A percentile compares a stretch with the other conserved stretches of the same genome.
Evolutionary conservation across 2,113 vertebrate genomes (phyloP).

Genomic region (Pseudopipra pipra): DNA sequence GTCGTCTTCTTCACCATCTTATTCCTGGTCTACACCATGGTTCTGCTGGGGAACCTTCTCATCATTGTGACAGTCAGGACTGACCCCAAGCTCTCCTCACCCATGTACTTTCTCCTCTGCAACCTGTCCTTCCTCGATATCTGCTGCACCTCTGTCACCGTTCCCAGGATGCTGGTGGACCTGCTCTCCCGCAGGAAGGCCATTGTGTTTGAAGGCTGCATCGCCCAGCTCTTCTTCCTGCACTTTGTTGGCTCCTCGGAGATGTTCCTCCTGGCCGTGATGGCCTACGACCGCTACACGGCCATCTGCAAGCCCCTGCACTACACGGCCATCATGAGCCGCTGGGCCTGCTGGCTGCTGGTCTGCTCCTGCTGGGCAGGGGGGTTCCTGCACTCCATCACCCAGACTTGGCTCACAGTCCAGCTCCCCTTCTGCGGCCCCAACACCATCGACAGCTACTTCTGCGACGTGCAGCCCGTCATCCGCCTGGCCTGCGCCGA

Average conservation of each 20-base stretch:
- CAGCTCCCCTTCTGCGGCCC: slow-evolving; percentile 53
- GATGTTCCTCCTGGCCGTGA: slow-evolving; percentile 59
- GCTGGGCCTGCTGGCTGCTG: neutral
- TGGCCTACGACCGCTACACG: slow-evolving; percentile 26
- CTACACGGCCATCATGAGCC: slow-evolving; percentile 49
- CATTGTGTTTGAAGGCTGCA: slow-evolving; percentile 58
- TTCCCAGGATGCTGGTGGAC: slow-evolving; percentile 60
- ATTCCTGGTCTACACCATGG: slow-evolving; percentile 29
- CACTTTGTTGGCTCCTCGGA: slow-evolving; percentile 61
- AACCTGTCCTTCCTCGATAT: slow-evolving; percentile 69
- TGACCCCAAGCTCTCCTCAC: slow-evolving; percentile 46
- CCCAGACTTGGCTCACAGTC: neutral
- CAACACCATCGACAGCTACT: slow-evolving; percentile 15
- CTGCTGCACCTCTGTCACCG: slow-evolving; percentile 55
- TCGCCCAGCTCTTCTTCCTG: slow-evolving; percentile 68
- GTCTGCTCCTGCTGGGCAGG: slow-evolving; percentile 30
- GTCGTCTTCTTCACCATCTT: slow-evolving; percentile 48
- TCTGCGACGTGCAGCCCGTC: slow-evolving; percentile 36
- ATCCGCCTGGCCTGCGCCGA: slow-evolving; percentile 40
- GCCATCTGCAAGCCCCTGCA: slow-evolving; percentile 60
- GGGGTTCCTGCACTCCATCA: slow-evolving; percentile 35
- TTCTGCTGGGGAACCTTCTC: slow-evolving; percentile 67
- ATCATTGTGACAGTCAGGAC: slow-evolving; percentile 39
- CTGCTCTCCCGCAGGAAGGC: slow-evolving; percentile 38
- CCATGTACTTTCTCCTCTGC: slow-evolving; percentile 68